phyloP scores from a whole-genome alignment of 2,797 vertebrate species.

The Hybognathus amarus region DNA sequence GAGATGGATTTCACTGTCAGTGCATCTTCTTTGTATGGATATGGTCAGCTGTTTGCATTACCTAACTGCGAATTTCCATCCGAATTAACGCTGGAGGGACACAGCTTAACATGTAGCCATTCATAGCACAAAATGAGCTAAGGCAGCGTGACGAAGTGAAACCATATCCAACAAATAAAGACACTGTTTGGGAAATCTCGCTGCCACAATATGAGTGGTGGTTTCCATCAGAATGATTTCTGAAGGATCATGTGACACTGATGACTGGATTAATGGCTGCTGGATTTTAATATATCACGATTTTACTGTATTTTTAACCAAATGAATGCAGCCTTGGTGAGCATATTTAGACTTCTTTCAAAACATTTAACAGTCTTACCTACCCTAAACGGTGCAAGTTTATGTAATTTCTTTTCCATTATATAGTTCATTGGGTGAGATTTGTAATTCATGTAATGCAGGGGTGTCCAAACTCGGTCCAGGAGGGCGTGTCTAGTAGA shows the following conservation, averaged over 20 bases:
- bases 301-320: background rate
- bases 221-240: background rate
- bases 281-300: background rate
- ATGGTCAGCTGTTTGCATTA: constrained; percentile 36
- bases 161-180: constrained; percentile 7
- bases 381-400: background rate
- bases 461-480: too few species aligned
- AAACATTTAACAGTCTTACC: background rate
- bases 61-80: constrained; percentile 18
- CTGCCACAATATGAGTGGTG: background rate
- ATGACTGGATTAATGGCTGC: background rate
- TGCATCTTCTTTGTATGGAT: constrained; percentile 36
- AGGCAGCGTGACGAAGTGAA: constrained; percentile 19
- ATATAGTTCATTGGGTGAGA: background rate
- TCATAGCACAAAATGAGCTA: constrained; percentile 24
- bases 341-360: background rate
- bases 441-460: too few species aligned
- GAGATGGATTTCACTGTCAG: constrained; percentile 16
- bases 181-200: constrained; percentile 7
- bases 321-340: background rate
- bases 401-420: background rate
- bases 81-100: background rate
- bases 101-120: constrained; percentile 14
- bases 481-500: too few species aligned
- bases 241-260: background rate